These are phyloP conservation scores for Clarias fuscus DNA, from an alignment of 2,797 vertebrate genomes.

Conservation along the genomic window DNA sequence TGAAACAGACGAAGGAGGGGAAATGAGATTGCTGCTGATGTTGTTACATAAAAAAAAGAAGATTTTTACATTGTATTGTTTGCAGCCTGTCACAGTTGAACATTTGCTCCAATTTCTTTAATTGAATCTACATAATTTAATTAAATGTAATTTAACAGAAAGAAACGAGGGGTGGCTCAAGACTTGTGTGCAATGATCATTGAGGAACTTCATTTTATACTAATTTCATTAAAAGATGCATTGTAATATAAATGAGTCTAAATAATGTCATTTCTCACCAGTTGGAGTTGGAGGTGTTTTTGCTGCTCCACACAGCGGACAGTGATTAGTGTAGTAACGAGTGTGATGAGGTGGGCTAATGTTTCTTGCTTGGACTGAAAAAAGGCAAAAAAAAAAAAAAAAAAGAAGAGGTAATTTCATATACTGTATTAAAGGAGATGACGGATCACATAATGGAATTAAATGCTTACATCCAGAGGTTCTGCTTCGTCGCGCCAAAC, in stretches of 20 bases:
- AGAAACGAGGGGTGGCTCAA: too few species aligned
- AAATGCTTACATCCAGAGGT: slow-evolving; percentile 10
- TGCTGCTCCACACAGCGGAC: slow-evolving; percentile 49
- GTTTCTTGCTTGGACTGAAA: slow-evolving; percentile 42
- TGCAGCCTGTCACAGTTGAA: too few species aligned
- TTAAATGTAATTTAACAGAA: too few species aligned
- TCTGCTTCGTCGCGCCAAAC: slow-evolving; percentile 5
- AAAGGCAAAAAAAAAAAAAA: not conserved
- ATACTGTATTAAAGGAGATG: not conserved
- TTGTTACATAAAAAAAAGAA: too few species aligned
- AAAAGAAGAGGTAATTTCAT: not conserved
- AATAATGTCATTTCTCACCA: slow-evolving; percentile 55
- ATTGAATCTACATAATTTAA: too few species aligned
- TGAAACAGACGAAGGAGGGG: too few species aligned
- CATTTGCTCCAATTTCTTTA: too few species aligned
- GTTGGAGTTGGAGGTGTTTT: slow-evolving; percentile 24
- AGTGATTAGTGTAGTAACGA: slow-evolving; percentile 28
- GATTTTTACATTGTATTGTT: too few species aligned
- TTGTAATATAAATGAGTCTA: not conserved
- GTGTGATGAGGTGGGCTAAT: slow-evolving; percentile 10
- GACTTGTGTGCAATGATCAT: not conserved
- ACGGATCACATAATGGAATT: not conserved
- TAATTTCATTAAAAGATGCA: not conserved
- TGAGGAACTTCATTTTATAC: not conserved
- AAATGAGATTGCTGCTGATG: too few species aligned